Evolutionary conservation across 1,140 invertebrate species (phyloP), one percentile per base, ranked within the genome.

Genomic region (Thaumatotibia leucotreta): DNA sequence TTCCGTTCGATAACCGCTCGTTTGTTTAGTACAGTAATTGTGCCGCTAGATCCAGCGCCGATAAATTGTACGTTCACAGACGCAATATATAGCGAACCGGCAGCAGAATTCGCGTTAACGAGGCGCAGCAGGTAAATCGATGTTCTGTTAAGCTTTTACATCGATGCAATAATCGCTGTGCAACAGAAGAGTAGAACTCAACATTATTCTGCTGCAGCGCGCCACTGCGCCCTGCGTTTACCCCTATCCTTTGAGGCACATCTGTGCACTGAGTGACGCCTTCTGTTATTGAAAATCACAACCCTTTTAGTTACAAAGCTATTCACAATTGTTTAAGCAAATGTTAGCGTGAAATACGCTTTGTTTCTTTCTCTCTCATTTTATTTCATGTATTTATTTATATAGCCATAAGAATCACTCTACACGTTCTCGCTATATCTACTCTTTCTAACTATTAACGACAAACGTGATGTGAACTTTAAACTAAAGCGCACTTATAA

Each of bases 11-110:
- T 81, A 76, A 78, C 74, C 75, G 71, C 76, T 73, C 69, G 69
- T 83, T 83, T 80, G 74, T 77, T 84, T 74, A 74, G 68, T 54
- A 54, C 61, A 72, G 80, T 82, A 80, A 85, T 82, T 78, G 74
- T 76, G 66, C 69, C 74, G 73, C 71, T 68, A 77, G 72, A 79
- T 79, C 75, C 29, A 72, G 66, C 63, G 58, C 49, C 73, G 72
- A 82, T 81, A 81, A 80, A 82, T 81, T 82, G 73, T 74, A 77
- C 74, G 72, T 81, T 79, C 39, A 70, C 70, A 69, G 67, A 69
- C 73, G 71, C 74, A 75, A 80, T 80, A 79, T 78, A 77, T 75
- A 68, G 71, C 72, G 67, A 69, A 68, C 73, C 72, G 67, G 69
- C 52, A 62, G 70, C 52, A 62, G 67, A 74, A 79, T 80, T 77